These are phyloP conservation scores for Eupithecia vulgata DNA, from an alignment of 2,888 invertebrate species.

Conservation along the genomic window DNA sequence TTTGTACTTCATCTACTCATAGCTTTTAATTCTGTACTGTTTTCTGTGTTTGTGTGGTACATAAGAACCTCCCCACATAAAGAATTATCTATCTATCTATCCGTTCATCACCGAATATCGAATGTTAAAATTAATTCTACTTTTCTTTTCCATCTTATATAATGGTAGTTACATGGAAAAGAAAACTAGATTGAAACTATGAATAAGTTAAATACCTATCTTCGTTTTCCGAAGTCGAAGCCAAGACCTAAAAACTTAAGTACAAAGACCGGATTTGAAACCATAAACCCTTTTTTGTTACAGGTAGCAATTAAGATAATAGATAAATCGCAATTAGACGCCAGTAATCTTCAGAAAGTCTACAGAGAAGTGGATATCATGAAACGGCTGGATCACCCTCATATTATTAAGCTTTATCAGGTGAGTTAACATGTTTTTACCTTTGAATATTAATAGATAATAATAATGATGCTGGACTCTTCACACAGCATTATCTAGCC, in stretches of 20 bases:
- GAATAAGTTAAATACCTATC: background rate
- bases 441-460: background rate
- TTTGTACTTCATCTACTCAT: no score
- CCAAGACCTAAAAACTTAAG: background rate
- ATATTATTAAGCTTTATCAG: constrained; percentile 98
- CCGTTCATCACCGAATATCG: no score
- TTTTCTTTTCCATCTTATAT: no score
- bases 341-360: constrained; percentile 96
- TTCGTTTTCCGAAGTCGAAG: no score
- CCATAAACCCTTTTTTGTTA: constrained; percentile 65
- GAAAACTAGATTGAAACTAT: background rate
- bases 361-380: constrained; percentile 98
- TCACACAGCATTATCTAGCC: no score
- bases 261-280: constrained; percentile 7
- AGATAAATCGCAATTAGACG: constrained; percentile 95
- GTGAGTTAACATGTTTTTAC: constrained; percentile 74
- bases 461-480: no score
- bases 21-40: no score
- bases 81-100: no score
- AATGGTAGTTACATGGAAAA: background rate
- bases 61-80: no score
- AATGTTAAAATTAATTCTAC: no score
- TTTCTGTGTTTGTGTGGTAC: no score
- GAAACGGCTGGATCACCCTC: constrained; percentile 98
- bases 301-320: constrained; percentile 98